phyloP scores from a whole-genome alignment of 2,797 vertebrate genomes.

The Hoplostethus mediterraneus region DNA sequence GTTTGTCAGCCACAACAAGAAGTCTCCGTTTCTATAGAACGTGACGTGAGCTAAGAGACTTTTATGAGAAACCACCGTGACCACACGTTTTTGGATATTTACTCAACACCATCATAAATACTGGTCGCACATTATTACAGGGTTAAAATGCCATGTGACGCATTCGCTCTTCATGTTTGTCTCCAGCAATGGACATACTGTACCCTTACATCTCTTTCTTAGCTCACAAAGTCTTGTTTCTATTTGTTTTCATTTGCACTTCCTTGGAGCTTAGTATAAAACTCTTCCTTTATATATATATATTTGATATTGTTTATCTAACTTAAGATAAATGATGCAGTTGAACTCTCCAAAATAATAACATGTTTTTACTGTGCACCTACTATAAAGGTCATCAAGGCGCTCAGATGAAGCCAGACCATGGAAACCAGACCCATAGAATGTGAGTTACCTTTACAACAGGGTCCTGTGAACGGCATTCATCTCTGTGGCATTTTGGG shows the following conservation, averaged over 20 bases:
- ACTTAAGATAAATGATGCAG: too few relatives aligned
- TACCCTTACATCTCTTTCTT: not conserved
- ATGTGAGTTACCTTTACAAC: constrained; percentile 64
- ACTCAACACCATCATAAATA: constrained; percentile 8
- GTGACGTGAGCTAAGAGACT: constrained; percentile 36
- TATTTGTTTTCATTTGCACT: not conserved
- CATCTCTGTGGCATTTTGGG: constrained; percentile 32
- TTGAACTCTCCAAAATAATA: not conserved
- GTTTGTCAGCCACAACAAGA: constrained; percentile 26
- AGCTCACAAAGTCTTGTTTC: not conserved
- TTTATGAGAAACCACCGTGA: constrained; percentile 8
- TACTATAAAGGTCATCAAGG: constrained; percentile 34
- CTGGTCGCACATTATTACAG: not conserved
- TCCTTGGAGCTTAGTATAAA: not conserved
- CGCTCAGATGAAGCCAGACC: constrained; percentile 40
- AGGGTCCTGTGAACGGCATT: constrained; percentile 38
- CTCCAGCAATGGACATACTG: not conserved
- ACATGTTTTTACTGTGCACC: constrained; percentile 40
- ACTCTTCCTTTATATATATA: too few relatives aligned
- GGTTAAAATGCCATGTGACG: constrained; percentile 12
- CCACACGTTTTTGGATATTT: constrained; percentile 30
- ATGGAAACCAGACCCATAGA: constrained; percentile 62
- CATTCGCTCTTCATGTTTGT: constrained; percentile 13
- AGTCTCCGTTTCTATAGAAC: constrained; percentile 20
- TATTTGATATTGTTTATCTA: too few relatives aligned